Conservation (phyloP, 2,888 invertebrate genomes). For the Rhorus exstirpatorius region DNA sequence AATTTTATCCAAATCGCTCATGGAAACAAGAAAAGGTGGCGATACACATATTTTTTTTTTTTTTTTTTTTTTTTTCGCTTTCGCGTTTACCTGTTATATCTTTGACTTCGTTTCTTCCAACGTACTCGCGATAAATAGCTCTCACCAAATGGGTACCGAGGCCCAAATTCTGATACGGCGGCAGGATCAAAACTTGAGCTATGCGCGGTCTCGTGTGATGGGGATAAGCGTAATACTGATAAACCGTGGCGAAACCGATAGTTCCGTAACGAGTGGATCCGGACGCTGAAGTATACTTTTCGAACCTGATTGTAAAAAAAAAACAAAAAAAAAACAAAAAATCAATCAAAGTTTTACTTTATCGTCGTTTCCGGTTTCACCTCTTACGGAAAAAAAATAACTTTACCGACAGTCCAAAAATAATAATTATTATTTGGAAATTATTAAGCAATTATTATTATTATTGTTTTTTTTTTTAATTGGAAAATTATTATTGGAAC, state of each 20-base stretch:
- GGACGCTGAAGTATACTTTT: constrained; percentile 89
- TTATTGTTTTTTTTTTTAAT: no score
- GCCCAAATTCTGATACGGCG: constrained; percentile 95
- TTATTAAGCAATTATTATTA: no score
- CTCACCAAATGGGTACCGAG: constrained; percentile 93
- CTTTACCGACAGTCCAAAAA: no score
- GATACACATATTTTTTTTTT: background rate
- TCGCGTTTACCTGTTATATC: constrained; percentile 90
- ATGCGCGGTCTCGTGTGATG: constrained; percentile 94
- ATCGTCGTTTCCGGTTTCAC: no score
- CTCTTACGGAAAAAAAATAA: no score
- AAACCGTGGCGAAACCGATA: constrained; percentile 96
- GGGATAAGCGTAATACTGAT: constrained; percentile 98
- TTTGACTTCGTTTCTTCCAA: constrained; percentile 87
- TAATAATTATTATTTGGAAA: no score
- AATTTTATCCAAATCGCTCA: no score
- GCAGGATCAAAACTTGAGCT: constrained; percentile 96
- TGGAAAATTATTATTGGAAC: no score
- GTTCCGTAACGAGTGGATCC: constrained; percentile 90
- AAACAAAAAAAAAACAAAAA: no score
- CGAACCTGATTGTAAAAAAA: constrained; percentile 91
- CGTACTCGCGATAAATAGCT: constrained; percentile 88
- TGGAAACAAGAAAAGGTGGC: background rate
- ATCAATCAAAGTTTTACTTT: background rate
- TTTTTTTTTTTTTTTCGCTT: background rate